Conservation (phyloP, 2,797 vertebrate genomes). For the Molossus alvarezi region DNA sequence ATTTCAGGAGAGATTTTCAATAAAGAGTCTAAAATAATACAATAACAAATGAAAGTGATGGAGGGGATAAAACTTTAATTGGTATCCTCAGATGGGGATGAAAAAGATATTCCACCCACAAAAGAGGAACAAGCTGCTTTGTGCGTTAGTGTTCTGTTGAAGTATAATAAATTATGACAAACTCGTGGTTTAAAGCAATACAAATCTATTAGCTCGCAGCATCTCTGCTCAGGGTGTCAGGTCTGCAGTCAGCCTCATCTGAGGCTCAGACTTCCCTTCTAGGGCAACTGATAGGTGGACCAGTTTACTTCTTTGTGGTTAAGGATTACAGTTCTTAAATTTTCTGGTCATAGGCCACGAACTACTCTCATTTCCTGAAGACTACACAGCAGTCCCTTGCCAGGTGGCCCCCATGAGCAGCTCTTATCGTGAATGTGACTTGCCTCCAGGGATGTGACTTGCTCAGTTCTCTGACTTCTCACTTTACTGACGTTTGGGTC, state of each 20-base stretch:
- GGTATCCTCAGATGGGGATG: not conserved
- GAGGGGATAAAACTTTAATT: not conserved
- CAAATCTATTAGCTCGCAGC: too few species aligned
- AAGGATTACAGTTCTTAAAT: not conserved
- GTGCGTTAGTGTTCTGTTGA: not conserved
- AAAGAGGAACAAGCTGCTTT: not conserved
- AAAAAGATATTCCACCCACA: not conserved
- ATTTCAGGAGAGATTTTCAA: not conserved
- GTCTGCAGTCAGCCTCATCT: not conserved
- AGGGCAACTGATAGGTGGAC: not conserved
- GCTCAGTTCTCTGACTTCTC: not conserved
- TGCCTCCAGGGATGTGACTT: not conserved
- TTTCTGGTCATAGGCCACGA: not conserved
- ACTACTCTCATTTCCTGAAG: not conserved
- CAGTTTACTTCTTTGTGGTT: not conserved
- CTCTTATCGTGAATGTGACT: not conserved
- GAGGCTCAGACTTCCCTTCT: not conserved
- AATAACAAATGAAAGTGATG: conserved; percentile 19
- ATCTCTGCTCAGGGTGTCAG: not conserved
- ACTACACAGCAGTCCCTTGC: not conserved
- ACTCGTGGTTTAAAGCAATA: not conserved
- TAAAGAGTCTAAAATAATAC: conserved; percentile 38
- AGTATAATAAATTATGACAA: not conserved
- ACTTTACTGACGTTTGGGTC: not conserved
- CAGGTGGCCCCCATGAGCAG: not conserved